These are phyloP conservation scores for Diorhabda elongata DNA, from an alignment of 1,140 invertebrate species.

Conservation along the genomic window DNA sequence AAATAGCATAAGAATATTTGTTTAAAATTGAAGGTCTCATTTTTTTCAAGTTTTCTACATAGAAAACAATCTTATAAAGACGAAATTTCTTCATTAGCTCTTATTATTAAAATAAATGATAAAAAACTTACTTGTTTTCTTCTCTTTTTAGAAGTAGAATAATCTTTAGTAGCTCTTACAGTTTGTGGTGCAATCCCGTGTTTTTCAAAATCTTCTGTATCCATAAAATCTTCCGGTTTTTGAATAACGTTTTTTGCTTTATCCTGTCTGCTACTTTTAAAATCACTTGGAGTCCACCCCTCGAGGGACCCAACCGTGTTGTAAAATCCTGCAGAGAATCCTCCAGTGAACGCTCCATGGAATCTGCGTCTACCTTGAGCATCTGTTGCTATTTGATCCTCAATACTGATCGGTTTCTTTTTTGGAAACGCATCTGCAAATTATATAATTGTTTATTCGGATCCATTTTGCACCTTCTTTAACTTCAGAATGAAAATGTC, in stretches of 20 bases:
- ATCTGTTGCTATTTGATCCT: constrained; percentile 89
- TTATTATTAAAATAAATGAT: no score
- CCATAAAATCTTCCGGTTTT: constrained; percentile 94
- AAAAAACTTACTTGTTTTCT: constrained; percentile 45
- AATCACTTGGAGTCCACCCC: constrained; percentile 89
- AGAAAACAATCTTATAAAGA: no score
- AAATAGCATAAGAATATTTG: no score
- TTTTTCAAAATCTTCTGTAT: constrained; percentile 92
- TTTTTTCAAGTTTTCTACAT: no score
- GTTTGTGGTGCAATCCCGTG: constrained; percentile 92
- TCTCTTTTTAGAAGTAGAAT: constrained; percentile 52
- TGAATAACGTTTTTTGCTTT: constrained; percentile 57
- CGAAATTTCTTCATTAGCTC: no score
- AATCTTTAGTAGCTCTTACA: constrained; percentile 73
- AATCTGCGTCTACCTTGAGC: constrained; percentile 86
- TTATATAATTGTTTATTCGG: constrained; percentile 24
- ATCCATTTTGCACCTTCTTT: constrained; percentile 19
- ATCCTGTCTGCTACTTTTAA: constrained; percentile 81
- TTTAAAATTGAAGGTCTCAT: no score
- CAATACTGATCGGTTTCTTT: constrained; percentile 76
- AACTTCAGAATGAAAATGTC: no score
- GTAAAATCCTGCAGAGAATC: constrained; percentile 96
- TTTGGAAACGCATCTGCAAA: constrained; percentile 67
- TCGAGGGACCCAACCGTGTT: constrained; percentile 95
- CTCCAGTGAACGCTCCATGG: constrained; percentile 98